Base-by-base conservation (phyloP, 2,797 vertebrate genomes). In the Phaenicophaeus curvirostris region DNA sequence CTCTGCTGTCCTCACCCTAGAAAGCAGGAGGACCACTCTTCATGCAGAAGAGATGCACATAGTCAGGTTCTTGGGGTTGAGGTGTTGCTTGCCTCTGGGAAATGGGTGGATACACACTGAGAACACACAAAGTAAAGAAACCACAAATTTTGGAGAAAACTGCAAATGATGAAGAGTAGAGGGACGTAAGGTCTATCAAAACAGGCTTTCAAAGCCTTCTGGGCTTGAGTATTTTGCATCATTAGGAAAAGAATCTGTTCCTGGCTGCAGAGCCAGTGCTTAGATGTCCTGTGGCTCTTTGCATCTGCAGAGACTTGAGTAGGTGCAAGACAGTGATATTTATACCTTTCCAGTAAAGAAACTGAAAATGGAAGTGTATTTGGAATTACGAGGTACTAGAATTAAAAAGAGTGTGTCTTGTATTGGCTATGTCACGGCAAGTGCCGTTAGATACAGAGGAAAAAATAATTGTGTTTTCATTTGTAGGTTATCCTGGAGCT, bases 401-500 rank as follows among this genome's bases (percentile, higher is more conserved):
- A 24, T 48, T 15, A 1, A 44, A 31, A 68, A 3, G 35, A 6
- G 2, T 1, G 4, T 23, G 42, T 33, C 35, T 65, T 15, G 14
- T 28, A 0, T 11, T n/a, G 63, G 19, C 35, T 14, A 0, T 19
- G 20, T 31, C 7, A 1, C 11, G 17, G 46, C 37, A 48, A 11
- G 13, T 4, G 19, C 24, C 48, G 48, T 27, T 9, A 0, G 1
- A 20, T 27, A 6, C 33, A 41, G 78, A 68, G 33, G 9, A 11
- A 84, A 84, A 57, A 71, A 8, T 30, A 48, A 14, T 35, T 4
- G 30, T 87, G 24, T 72, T 46, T 88, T 68, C 20, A 0, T 54
- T 78, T 68, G 48, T 1, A 98, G 97, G 97, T 76, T 97, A 1
- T 98, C 97, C 85, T 98, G 97, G 97, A 94, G 95, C 25, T 46